Base-by-base conservation (phyloP, 2,113 vertebrate species). In the Triplophysa dalaica region DNA sequence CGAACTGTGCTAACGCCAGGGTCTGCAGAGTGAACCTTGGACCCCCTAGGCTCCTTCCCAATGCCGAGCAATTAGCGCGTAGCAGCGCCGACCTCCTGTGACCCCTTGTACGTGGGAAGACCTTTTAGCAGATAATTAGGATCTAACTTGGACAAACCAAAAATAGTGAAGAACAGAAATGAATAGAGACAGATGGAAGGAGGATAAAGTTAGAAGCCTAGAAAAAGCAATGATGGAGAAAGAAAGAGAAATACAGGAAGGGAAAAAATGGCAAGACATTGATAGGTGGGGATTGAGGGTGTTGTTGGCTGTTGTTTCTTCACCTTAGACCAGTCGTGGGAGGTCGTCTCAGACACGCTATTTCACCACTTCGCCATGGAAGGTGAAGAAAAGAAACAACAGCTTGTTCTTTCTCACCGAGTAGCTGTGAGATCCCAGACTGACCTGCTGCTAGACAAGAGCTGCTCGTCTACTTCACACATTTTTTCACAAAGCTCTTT, bases 71-170 rank as follows among this genome's bases (percentile, higher is more conserved):
- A 81, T 81, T 81, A 81, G 72, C 5, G 26, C 24, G 8, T 22
- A 75, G 72, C 54, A 68, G 54, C 24, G 10, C n/a, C 68, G 72
- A 81, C 79, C 79, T 52, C 41, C 52, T 8, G 10, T 76, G 70
- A 69, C 79, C 72, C 56, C 54, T n/a, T 48, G 63, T 61, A 63
- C 79, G 70, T 52, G 64, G 61, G 70, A 48, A 67, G 50, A n/a
- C 48, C 52, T 75, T 64, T 81, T 62, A 86, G 81, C 81, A 84
- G 88, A 90, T 92, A 90, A 92, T 92, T 89, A 91, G 90, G 89
- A 87, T 86, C 82, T 86, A 87, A 89, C 84, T 82, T 89, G 86
- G 85, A 90, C 87, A 78, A 26, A 14, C 58, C 8, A 14, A 22
- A 8, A 52, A 72, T 61, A 79, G 70, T 4, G 48, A 22, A 19